These are phyloP conservation scores for Drosophila ohnishii DNA, from an alignment of 1,140 invertebrate genomes.

Conservation along the genomic window DNA sequence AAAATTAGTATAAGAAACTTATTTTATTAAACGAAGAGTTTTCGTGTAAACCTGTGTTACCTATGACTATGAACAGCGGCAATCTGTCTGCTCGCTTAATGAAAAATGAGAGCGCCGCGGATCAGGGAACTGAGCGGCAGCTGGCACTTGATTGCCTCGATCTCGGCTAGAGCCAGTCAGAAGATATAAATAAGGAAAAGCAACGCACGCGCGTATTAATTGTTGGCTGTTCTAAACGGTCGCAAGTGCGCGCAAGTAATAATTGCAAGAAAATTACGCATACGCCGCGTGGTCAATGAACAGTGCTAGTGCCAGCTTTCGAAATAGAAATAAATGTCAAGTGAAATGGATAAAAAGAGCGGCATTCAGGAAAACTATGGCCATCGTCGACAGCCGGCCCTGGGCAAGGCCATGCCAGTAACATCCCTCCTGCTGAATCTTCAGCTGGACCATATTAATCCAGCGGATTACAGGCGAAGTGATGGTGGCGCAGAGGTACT, in stretches of 20 bases:
- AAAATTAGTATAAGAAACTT: background rate
- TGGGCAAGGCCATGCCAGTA: slow-evolving; percentile 81
- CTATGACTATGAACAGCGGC: slow-evolving; percentile 52
- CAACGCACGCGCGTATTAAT: slow-evolving; percentile 79
- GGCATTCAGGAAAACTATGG: slow-evolving; percentile 55
- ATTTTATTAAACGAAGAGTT: background rate
- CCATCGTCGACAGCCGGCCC: slow-evolving; percentile 70
- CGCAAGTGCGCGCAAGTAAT: slow-evolving; percentile 31
- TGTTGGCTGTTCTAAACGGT: slow-evolving; percentile 70
- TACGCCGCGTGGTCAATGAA: slow-evolving; percentile 30
- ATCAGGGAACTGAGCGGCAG: slow-evolving; percentile 49
- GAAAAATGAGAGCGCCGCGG: slow-evolving; percentile 31
- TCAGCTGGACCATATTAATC: slow-evolving; percentile 17
- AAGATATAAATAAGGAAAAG: slow-evolving; percentile 80
- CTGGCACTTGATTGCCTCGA: slow-evolving; percentile 78
- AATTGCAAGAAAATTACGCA: slow-evolving; percentile 17
- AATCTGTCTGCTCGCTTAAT: slow-evolving; percentile 55
- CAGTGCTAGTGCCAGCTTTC: slow-evolving; percentile 5
- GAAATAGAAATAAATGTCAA: slow-evolving; percentile 7
- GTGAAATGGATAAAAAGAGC: slow-evolving; percentile 53
- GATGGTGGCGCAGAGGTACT: background rate
- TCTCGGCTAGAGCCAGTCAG: slow-evolving; percentile 66
- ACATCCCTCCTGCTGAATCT: slow-evolving; percentile 71
- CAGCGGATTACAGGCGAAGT: slow-evolving; percentile 31
- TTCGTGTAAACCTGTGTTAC: slow-evolving; percentile 12